Evolutionary conservation across 2,888 invertebrate genomes (phyloP).

Genomic region (Dolomedes plantarius): DNA sequence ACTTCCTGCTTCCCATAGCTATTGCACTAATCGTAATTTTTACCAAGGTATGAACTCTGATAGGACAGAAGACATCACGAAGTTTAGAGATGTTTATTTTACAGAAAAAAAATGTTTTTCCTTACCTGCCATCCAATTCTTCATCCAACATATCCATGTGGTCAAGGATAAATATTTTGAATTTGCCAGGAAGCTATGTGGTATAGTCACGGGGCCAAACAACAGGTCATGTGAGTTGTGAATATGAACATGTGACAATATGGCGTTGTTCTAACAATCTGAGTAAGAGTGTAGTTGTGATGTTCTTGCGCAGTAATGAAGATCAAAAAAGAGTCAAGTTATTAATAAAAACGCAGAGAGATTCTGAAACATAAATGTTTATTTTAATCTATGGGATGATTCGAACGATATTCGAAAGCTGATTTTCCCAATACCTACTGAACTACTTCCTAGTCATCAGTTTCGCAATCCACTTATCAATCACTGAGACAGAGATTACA

Average conservation of each 20-base stretch:
- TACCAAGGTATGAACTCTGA: not conserved
- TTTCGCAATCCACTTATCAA: not conserved
- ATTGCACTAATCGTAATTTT: constrained; percentile 35
- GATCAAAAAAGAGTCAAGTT: too few relatives aligned
- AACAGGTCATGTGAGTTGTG: constrained; percentile 78
- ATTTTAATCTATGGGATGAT: too few relatives aligned
- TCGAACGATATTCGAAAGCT: too few relatives aligned
- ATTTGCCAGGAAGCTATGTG: constrained; percentile 77
- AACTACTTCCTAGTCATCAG: not conserved
- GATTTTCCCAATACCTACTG: too few relatives aligned
- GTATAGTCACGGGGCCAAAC: constrained; percentile 79
- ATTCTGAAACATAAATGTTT: too few relatives aligned
- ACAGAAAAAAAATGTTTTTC: constrained; percentile 12
- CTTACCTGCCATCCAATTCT: constrained; percentile 77
- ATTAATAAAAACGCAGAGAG: too few relatives aligned
- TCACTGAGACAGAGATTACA: not conserved
- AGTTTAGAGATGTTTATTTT: not conserved
- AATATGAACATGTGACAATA: constrained; percentile 78
- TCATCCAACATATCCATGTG: constrained; percentile 78
- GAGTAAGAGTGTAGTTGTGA: not conserved
- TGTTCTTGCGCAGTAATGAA: constrained; percentile 16
- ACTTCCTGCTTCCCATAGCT: constrained; percentile 55
- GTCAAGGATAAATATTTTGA: constrained; percentile 76
- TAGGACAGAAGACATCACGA: not conserved
- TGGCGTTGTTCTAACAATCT: constrained; percentile 72